Base-by-base conservation (phyloP, 1,140 invertebrate genomes). In the Ceratosolen fusciceps region DNA sequence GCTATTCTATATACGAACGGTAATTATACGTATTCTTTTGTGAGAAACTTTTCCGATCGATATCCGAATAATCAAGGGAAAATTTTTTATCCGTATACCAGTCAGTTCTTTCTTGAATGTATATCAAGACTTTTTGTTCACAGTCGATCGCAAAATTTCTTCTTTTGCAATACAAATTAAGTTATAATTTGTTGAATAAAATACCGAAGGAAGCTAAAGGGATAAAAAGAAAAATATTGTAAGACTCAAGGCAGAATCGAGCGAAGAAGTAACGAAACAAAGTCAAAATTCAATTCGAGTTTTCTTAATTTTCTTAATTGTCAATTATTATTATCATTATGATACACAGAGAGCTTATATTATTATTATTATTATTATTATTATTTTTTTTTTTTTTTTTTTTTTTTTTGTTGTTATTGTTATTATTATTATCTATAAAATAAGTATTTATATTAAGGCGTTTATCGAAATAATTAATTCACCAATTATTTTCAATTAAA, bases 201-300 rank as follows among this genome's bases (percentile, higher is more conserved):
- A n/a, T n/a, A n/a, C n/a, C 14, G 16, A 80, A 56, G 39, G 56
- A 79, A 80, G 68, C 56, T 54, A 82, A 60, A 71, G 80, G 67
- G 80, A 80, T 80, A 81, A 82, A 74, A 83, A n/a, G n/a, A 81
- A 79, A 80, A 82, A 80, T 60, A 76, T 19, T 24, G 21, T 29
- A 49, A 26, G 29, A 14, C 0, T 29, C 43, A 10, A 7, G 9
- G 43, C n/a, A 34, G 49, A 34, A 78, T 34, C 52, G 37, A 47
- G 58, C 1, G 14, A 34, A 71, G 68, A 19, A 65, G 52, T 37
- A 72, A 65, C 19, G 71, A 73, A 26, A 37, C 7, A 79, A 54
- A 47, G 29, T 67, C 56, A n/a, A 73, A 54, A 79, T 56, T 47
- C 43, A 73, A 47, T 74, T 79, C 39, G 74, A 52, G 73, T 74